Conservation (phyloP, 2,888 invertebrate species). For the Zygogramma bicolorata region DNA sequence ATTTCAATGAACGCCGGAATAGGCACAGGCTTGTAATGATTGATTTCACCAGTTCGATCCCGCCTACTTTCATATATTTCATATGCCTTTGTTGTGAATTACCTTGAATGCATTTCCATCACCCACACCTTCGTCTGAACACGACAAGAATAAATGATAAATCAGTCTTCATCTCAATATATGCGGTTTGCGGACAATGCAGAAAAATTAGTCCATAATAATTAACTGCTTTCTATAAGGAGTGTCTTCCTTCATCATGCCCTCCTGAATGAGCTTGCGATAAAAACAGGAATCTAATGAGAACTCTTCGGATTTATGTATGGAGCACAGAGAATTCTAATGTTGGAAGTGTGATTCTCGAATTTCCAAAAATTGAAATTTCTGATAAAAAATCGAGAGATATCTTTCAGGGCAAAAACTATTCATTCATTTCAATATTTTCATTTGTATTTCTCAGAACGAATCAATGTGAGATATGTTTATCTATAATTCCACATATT, state of each 20-base stretch:
- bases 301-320: neutral
- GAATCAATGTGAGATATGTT: too few relatives aligned
- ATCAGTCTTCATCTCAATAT: conserved; percentile 7
- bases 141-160: neutral
- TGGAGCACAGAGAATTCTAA: neutral
- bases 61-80: conserved; percentile 1
- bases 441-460: too few relatives aligned
- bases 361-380: too few relatives aligned
- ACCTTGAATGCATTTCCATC: conserved; percentile 28
- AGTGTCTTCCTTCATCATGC: neutral
- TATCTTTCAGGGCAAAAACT: too few relatives aligned
- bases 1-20: neutral
- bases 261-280: neutral
- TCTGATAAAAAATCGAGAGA: too few relatives aligned
- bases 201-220: conserved; percentile 10
- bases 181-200: conserved; percentile 2
- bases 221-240: neutral
- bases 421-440: too few relatives aligned
- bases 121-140: conserved; percentile 19
- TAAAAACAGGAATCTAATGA: neutral
- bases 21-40: neutral
- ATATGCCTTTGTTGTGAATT: conserved; percentile 26
- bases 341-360: too few relatives aligned
- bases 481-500: too few relatives aligned
- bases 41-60: conserved; percentile 2